Percentiles rank a stretch among this genome's conserved stretches.
These are phyloP conservation scores for Diuraphis noxia DNA, from an alignment of 1,140 invertebrate species.

Conservation along the genomic window DNA sequence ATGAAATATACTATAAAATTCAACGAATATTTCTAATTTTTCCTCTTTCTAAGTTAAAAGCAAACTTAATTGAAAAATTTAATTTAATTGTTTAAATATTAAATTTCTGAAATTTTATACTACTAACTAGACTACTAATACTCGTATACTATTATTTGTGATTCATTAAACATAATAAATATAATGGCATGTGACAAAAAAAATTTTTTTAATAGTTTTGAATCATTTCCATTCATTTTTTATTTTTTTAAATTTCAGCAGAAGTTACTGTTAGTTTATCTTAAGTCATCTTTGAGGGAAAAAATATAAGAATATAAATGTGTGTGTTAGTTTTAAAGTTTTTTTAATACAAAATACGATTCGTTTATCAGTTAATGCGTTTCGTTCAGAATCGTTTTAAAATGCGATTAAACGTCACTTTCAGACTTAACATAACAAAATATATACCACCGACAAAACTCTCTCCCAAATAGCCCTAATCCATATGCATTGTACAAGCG, in stretches of 20 bases:
- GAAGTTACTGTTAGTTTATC: background rate
- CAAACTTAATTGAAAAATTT: too few species aligned
- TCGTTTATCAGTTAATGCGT: background rate
- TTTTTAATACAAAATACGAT: background rate
- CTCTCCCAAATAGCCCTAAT: background rate
- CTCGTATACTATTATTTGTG: background rate
- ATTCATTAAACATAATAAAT: background rate
- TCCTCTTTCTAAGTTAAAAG: too few species aligned
- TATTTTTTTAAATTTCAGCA: background rate
- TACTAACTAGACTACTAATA: background rate
- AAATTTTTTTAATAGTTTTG: background rate
- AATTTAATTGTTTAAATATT: too few species aligned
- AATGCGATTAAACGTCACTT: constrained; percentile 7
- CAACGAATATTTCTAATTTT: too few species aligned
- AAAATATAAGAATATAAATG: background rate
- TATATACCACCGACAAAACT: background rate
- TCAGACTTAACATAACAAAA: constrained; percentile 1
- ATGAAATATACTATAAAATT: too few species aligned
- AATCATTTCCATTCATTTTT: background rate
- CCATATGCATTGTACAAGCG: background rate
- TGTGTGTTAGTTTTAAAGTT: constrained; percentile 4
- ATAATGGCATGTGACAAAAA: background rate
- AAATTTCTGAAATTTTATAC: too few species aligned
- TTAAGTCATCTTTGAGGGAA: background rate
- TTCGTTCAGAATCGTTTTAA: constrained; percentile 1